Conservation (phyloP, 2,797 vertebrate genomes). For the Craterocephalus amniculus region DNA sequence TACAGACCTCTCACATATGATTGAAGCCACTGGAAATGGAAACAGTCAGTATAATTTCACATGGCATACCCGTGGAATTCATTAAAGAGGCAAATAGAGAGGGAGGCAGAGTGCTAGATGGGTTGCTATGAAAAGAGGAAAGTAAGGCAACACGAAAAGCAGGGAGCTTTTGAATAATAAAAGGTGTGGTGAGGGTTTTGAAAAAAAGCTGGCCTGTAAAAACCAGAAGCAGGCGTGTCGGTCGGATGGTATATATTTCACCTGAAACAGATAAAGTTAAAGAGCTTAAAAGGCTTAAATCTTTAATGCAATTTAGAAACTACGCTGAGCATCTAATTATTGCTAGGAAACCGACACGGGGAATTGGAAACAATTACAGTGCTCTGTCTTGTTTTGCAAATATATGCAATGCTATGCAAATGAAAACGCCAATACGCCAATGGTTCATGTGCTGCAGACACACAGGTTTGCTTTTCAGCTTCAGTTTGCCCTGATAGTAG, state of each 20-base stretch:
- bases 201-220: constrained; percentile 13
- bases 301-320: background rate
- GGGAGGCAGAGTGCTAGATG: constrained; percentile 3
- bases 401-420: background rate
- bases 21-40: constrained; percentile 87
- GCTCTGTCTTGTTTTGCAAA: constrained; percentile 6
- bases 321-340: constrained; percentile 5
- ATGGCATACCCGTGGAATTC: constrained; percentile 82
- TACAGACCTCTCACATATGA: constrained; percentile 78
- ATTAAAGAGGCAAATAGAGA: constrained; percentile 64
- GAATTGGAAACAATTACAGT: background rate
- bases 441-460: background rate
- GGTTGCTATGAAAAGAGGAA: constrained; percentile 10
- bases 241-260: constrained; percentile 7
- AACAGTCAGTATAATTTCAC: constrained; percentile 88
- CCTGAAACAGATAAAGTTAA: constrained; percentile 3
- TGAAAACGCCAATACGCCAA: background rate
- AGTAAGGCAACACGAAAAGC: background rate
- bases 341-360: background rate
- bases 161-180: constrained; percentile 12
- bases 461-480: constrained; percentile 14
- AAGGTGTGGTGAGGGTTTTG: constrained; percentile 22
- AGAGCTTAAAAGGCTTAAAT: constrained; percentile 13
- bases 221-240: background rate
- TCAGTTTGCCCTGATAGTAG: constrained; percentile 61